Evolutionary conservation across 2,113 vertebrate genomes (phyloP), one percentile per base, ranked within the genome.

Genomic region (Chrysochloris asiatica): DNA sequence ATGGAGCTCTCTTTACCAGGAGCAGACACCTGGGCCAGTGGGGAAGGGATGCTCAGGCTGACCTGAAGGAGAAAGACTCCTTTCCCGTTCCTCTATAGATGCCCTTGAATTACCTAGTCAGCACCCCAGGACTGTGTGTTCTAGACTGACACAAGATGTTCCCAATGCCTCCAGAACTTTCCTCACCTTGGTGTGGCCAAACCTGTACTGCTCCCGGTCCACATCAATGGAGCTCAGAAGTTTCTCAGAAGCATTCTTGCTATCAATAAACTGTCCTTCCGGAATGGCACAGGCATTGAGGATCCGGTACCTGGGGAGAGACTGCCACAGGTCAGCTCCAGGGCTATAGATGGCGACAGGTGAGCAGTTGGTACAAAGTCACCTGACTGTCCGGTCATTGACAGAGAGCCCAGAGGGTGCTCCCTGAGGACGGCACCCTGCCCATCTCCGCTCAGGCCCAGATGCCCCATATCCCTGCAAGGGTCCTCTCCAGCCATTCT

Each of bases 121-220:
- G 59, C 33, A 50, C 47, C 26, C 8, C 11, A 33, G 83, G 54
- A 52, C 54, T 41, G 16, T 22, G 56, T 22, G 79, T 38, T 12
- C 12, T 38, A 13, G 59, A 28, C 73, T 28, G 11, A 17, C 38
- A 14, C 0, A 16, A 10, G 61, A 16, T 2, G 6, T 63, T 24
- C 59, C 38, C 43, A 8, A 21, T 24, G 21, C 24, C 11, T 0
- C 7, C 36, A 22, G 72, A 26, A 11, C 19, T 0, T 2, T 2
- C 30, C 93, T 96, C 96, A 99, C 98, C 98, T 99, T 99, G 19
- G 98, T 98, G 95, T 98, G 98, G 77, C 98, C 98, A 77, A 99
- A 98, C 93, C 96, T 98, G 80, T 98, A 99, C 88, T 99, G 98
- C 2, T 97, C 98, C 78, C 98, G 98, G 92, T 99, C 98, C 65